Evolutionary conservation across 2,113 vertebrate genomes (phyloP), one percentile per base, ranked within the genome.

Genomic region (Hucho hucho): DNA sequence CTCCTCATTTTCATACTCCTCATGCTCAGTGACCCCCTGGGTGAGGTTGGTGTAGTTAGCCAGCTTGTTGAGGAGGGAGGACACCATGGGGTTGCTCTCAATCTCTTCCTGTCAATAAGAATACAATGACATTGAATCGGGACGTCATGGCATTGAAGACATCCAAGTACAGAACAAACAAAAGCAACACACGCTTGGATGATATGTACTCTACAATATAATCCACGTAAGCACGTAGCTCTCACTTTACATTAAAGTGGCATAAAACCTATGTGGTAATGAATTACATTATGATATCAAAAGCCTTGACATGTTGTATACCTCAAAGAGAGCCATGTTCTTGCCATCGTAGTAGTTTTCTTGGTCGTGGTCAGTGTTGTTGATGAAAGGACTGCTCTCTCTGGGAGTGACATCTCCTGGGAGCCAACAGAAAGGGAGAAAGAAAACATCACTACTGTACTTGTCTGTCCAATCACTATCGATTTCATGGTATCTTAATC

Each of bases 241-340:
- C 4, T 18, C 49, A 53, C 49, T 53, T 20, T 72, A 28, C 20
- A 61, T 32, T n/a, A 37, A 43, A n/a, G 11, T 16, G 9, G 53
- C n/a, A 43, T 43, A 11, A 43, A 43, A 43, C 37, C 37, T 3
- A 43, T 53, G 49, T 53, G 49, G 12, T 53, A 16, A 53, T 18
- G 4, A 53, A 53, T 53, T 53, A 53, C 16, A 18, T 18, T 4
- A 53, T 18, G 16, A 53, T 4, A 53, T 18, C 16, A 53, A 53
- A 53, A 53, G 13, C 3, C 16, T 14, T 53, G 37, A 43, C 16
- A 18, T 18, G 13, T 53, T 14, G 49, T 3, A 18, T 83, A 97
- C 97, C 95, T 99, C 97, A 87, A 97, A 99, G 20, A 99, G 90
- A 32, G 97, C 97, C 97, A 99, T 96, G 90, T 96, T 98, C 83